Conservation (phyloP, 1,140 invertebrate species). For the Cotesia chilonis region DNA sequence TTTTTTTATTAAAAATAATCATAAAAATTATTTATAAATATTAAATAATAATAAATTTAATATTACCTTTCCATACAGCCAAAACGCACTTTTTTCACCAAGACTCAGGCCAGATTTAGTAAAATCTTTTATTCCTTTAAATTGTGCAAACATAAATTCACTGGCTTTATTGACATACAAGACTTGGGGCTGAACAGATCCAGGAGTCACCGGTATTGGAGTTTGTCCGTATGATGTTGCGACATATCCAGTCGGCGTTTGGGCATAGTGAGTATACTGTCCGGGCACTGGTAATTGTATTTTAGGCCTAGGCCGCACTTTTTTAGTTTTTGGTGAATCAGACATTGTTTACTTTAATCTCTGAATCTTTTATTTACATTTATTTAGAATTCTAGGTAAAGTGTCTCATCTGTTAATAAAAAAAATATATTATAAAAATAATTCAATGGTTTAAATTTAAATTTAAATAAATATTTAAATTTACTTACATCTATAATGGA, state of each 20-base stretch:
- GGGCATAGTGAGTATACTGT: conserved; percentile 56
- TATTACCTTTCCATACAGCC: conserved; percentile 76
- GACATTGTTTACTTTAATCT: conserved; percentile 48
- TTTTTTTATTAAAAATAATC: too few relatives aligned
- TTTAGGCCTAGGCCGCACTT: conserved; percentile 62
- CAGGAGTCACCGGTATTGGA: conserved; percentile 65
- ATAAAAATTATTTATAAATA: neutral
- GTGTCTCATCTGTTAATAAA: too few relatives aligned
- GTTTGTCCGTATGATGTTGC: conserved; percentile 63
- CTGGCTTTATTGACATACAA: conserved; percentile 73
- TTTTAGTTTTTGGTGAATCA: conserved; percentile 52
- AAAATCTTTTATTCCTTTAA: conserved; percentile 79
- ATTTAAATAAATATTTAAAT: too few relatives aligned
- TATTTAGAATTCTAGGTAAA: too few relatives aligned
- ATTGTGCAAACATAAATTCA: conserved; percentile 79
- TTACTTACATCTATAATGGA: too few relatives aligned
- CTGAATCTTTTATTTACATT: too few relatives aligned
- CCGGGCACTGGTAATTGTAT: conserved; percentile 68
- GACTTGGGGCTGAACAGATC: conserved; percentile 62
- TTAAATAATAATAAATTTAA: neutral
- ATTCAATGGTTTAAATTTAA: too few relatives aligned
- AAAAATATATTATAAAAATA: neutral
- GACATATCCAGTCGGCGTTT: conserved; percentile 55
- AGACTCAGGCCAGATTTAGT: conserved; percentile 82
- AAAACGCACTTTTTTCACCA: conserved; percentile 82